Percentiles rank a stretch among this genome's conserved stretches.
These are phyloP conservation scores for Teleopsis dalmanni DNA, from an alignment of 1,140 invertebrate species.

Conservation along the genomic window DNA sequence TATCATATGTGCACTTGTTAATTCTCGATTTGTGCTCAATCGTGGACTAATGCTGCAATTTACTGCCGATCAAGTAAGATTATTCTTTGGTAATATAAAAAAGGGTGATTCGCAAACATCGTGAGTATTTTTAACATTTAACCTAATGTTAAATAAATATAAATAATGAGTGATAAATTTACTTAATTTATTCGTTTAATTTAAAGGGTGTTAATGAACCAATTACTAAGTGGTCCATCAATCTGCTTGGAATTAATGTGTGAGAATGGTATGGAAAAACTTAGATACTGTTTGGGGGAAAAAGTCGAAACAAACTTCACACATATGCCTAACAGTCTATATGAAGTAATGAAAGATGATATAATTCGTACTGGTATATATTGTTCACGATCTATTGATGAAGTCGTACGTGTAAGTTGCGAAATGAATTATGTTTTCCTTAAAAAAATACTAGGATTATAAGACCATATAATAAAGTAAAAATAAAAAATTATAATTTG, in stretches of 20 bases:
- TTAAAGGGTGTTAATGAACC: conserved; percentile 50
- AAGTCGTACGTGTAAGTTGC: conserved; percentile 45
- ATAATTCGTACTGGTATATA: conserved; percentile 63
- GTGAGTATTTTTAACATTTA: conserved; percentile 45
- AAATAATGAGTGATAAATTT: background rate
- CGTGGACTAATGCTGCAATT: conserved; percentile 65
- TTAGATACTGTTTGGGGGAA: conserved; percentile 21
- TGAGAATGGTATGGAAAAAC: conserved; percentile 57
- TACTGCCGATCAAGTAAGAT: conserved; percentile 42
- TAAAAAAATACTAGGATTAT: too few species aligned
- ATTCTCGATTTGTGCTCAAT: conserved; percentile 61
- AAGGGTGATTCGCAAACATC: conserved; percentile 52
- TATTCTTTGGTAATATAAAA: conserved; percentile 54
- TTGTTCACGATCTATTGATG: conserved; percentile 52
- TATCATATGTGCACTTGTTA: conserved; percentile 59
- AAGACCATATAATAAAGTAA: too few species aligned
- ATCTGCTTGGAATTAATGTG: conserved; percentile 68
- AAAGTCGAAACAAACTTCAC: conserved; percentile 13
- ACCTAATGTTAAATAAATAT: background rate
- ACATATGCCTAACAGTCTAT: conserved; percentile 53
- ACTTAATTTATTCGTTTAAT: background rate
- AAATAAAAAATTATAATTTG: background rate
- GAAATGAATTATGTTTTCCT: conserved; percentile 1
- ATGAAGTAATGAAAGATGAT: conserved; percentile 68
- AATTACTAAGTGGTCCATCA: conserved; percentile 63